Percentiles rank a stretch among this genome's conserved stretches.
Evolutionary conservation across 2,888 invertebrate genomes (phyloP).

Genomic region (Melinaea marsaeus): DNA sequence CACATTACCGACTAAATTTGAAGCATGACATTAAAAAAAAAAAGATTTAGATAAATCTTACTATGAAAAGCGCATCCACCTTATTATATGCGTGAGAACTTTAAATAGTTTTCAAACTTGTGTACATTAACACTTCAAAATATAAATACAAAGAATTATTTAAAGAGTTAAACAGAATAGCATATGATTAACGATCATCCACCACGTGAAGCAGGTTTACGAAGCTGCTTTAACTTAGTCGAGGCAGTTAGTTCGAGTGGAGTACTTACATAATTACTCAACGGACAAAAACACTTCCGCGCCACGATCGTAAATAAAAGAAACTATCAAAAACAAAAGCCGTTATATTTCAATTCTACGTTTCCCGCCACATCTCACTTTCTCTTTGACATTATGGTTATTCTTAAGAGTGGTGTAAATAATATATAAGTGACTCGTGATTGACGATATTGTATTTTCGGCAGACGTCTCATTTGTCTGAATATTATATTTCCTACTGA

Average conservation of each 20-base stretch:
- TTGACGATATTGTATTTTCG: background rate
- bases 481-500: too few relatives aligned
- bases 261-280: slow-evolving; percentile 30
- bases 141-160: background rate
- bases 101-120: too few relatives aligned
- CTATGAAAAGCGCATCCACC: too few relatives aligned
- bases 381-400: slow-evolving; percentile 34
- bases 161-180: slow-evolving; percentile 4
- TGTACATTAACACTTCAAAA: too few relatives aligned
- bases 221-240: slow-evolving; percentile 1
- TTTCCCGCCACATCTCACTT: slow-evolving; percentile 43
- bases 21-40: too few relatives aligned
- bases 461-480: too few relatives aligned
- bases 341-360: slow-evolving; percentile 36
- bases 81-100: too few relatives aligned
- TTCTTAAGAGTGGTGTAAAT: slow-evolving; percentile 15
- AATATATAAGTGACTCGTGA: background rate
- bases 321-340: slow-evolving; percentile 40
- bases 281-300: slow-evolving; percentile 35
- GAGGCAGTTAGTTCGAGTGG: slow-evolving; percentile 16
- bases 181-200: background rate
- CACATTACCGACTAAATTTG: too few relatives aligned
- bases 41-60: too few relatives aligned
- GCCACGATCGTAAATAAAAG: slow-evolving; percentile 34
- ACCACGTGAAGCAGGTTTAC: background rate